Evolutionary conservation across 2,113 vertebrate species (phyloP), one percentile per base, ranked within the genome.

Genomic region (Zosterops hypoxanthus): DNA sequence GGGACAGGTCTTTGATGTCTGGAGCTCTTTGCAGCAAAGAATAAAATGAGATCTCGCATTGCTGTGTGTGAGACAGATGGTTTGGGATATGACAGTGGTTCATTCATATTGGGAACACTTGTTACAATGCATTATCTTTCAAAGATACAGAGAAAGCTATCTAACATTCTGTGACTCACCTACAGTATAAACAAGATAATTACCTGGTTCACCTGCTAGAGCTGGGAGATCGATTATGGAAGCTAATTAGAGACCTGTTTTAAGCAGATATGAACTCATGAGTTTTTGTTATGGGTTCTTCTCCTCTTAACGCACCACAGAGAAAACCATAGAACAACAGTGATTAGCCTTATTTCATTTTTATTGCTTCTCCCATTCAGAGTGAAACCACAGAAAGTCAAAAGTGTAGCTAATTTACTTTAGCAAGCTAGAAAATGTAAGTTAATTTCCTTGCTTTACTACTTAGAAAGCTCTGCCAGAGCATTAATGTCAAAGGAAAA

Each of bases 311-410:
- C 78, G 88, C 81, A 64, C 87, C 49, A 77, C 87, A 85, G 95
- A 97, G 88, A 97, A 97, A 97, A 95, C 81, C 96, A 96, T 91
- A 94, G 47, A 81, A 96, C 94, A 97, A 96, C 95, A 88, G 76
- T 85, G 94, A 97, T 97, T 97, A 94, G 86, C 96, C 91, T 95
- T 98, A 98, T 97, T 97, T 98, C 97, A 98, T 97, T 97, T 98
- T 97, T 97, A 97, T 97, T 94, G 93, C 93, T 95, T 96, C 89
- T 96, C 60, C 64, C 64, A 95, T 97, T 97, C 96, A 94, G 95
- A 95, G 31, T 29, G 68, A 97, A 95, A 97, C 82, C 93, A 90
- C 72, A 90, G 94, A 97, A 98, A 98, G 95, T 97, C 97, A 97
- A 96, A 97, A 97, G 82, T 93, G 91, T 86, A 96, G 95, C 97